Conservation (phyloP, 2,797 vertebrate species). For the Sebastolobus altivelis region DNA sequence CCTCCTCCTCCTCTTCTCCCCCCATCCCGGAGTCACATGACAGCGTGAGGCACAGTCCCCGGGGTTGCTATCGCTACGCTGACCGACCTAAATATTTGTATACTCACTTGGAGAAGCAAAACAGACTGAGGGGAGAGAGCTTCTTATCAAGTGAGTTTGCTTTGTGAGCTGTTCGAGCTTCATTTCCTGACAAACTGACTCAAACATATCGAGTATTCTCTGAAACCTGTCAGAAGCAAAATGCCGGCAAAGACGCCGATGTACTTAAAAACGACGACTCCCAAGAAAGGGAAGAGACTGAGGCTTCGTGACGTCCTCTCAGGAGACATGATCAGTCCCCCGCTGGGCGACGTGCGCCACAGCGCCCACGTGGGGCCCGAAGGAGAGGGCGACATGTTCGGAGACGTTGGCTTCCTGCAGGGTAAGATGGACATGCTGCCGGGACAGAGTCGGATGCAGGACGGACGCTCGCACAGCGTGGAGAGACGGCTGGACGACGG, state of each 20-base stretch:
- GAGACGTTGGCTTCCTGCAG: conserved; percentile 88
- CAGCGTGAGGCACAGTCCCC: conserved; percentile 51
- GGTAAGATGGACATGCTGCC: conserved; percentile 88
- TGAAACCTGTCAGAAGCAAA: conserved; percentile 48
- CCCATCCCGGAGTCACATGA: conserved; percentile 59
- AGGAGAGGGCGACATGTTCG: conserved; percentile 88
- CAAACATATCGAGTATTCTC: neutral
- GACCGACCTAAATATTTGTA: conserved; percentile 50
- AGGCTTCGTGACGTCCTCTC: conserved; percentile 87
- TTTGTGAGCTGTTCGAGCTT: neutral
- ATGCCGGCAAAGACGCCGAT: conserved; percentile 91
- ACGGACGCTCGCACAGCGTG: conserved; percentile 74
- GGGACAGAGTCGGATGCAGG: conserved; percentile 46
- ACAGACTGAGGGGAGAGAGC: conserved; percentile 15
- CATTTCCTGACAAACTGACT: neutral
- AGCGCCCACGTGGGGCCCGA: conserved; percentile 88
- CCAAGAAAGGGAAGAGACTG: conserved; percentile 85
- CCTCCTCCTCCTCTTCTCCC: neutral
- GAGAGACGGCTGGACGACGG: conserved; percentile 66
- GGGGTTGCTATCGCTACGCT: conserved; percentile 35
- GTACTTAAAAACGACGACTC: conserved; percentile 87
- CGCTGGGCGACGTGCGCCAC: conserved; percentile 89
- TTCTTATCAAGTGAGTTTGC: conserved; percentile 25
- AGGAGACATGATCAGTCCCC: conserved; percentile 90
- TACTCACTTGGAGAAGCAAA: conserved; percentile 17